These are phyloP conservation scores for Hyalella azteca DNA, from an alignment of 2,888 invertebrate genomes.

Conservation along the genomic window DNA sequence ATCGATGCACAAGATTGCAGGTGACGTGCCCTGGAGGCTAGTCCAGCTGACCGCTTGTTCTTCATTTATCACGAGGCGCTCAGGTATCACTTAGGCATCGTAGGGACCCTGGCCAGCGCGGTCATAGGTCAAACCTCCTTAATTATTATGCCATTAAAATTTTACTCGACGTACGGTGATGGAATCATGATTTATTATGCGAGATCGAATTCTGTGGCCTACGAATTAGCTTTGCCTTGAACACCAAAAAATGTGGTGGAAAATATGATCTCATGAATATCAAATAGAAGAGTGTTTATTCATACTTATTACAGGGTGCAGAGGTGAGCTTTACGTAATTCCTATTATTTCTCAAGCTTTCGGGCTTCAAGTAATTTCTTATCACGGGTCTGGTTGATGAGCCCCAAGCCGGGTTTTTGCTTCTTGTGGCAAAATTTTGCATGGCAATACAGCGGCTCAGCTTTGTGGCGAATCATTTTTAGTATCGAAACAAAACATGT, in stretches of 20 bases:
- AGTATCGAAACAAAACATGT: too few relatives aligned
- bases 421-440: too few relatives aligned
- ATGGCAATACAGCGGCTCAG: too few relatives aligned
- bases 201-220: neutral
- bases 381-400: neutral
- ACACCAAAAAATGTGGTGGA: slow-evolving; percentile 2
- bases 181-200: slow-evolving; percentile 21
- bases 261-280: slow-evolving; percentile 24
- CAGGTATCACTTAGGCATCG: slow-evolving; percentile 34
- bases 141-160: slow-evolving; percentile 36
- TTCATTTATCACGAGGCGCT: slow-evolving; percentile 25
- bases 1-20: slow-evolving; percentile 26
- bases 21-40: neutral
- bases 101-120: slow-evolving; percentile 5
- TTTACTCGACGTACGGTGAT: slow-evolving; percentile 29
- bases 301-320: neutral
- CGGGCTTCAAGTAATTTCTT: neutral
- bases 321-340: neutral
- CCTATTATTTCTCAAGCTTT: neutral
- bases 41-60: slow-evolving; percentile 30
- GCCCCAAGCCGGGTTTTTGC: neutral
- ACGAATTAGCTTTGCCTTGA: neutral
- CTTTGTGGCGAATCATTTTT: too few relatives aligned
- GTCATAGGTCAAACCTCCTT: slow-evolving; percentile 29
- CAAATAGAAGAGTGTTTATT: slow-evolving; percentile 26